Conservation (phyloP, 2,113 vertebrate species). For the Lipotes vexillifer region DNA sequence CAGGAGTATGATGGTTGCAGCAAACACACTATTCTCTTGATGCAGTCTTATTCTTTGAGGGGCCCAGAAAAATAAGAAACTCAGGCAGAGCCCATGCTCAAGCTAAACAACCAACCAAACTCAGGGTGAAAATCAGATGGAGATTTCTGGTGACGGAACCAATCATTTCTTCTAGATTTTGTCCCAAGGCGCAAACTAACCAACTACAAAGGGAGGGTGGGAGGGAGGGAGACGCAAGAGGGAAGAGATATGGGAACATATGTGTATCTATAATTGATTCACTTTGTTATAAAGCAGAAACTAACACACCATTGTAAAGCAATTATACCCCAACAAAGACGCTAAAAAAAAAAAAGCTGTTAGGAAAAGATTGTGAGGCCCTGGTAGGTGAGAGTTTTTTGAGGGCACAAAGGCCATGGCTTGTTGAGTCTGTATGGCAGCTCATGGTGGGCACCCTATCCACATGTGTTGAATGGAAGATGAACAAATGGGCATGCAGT, state of each 20-base stretch:
- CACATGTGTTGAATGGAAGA: neutral
- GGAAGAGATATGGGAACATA: too few relatives aligned
- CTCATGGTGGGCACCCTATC: neutral
- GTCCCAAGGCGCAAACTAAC: neutral
- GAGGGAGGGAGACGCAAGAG: too few relatives aligned
- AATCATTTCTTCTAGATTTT: neutral
- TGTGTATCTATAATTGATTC: too few relatives aligned
- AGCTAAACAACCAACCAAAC: neutral
- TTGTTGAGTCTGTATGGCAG: neutral
- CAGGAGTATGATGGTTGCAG: neutral
- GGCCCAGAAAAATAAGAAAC: neutral
- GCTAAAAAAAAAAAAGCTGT: too few relatives aligned
- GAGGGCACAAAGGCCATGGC: neutral
- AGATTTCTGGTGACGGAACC: neutral
- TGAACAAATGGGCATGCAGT: rapidly evolving
- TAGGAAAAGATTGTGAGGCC: neutral
- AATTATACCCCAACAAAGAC: too few relatives aligned
- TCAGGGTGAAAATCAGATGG: neutral
- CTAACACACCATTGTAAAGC: too few relatives aligned
- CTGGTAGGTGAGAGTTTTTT: neutral
- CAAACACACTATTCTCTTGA: neutral
- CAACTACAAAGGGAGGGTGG: neutral
- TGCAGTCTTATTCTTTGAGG: neutral
- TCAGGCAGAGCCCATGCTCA: neutral
- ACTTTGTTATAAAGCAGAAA: too few relatives aligned